phyloP scores from a whole-genome alignment of 2,113 vertebrate genomes.

The Saccopteryx leptura region DNA sequence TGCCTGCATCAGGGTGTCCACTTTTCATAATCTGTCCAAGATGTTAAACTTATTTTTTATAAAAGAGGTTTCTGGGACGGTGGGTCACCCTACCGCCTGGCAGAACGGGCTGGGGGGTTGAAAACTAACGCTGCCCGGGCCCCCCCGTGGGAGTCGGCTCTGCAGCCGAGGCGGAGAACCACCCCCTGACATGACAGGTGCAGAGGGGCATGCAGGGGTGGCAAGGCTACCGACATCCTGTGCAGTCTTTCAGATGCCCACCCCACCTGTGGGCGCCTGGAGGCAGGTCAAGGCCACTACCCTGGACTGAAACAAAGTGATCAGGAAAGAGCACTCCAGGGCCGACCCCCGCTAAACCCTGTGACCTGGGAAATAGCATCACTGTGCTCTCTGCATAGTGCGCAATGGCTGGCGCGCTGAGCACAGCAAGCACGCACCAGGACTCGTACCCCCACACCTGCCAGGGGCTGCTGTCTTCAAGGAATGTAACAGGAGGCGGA shows the following conservation, averaged over 20 bases:
- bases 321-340: neutral
- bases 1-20: neutral
- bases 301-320: neutral
- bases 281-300: neutral
- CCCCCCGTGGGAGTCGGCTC: neutral
- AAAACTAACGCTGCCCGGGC: neutral
- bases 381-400: neutral
- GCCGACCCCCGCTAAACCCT: neutral
- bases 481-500: neutral
- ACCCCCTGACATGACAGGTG: neutral
- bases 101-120: neutral
- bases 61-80: neutral
- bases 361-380: neutral
- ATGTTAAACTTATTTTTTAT: neutral
- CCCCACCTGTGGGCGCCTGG: neutral
- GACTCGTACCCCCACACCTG: neutral
- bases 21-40: neutral
- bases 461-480: neutral
- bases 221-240: too few relatives aligned
- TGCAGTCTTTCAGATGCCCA: too few relatives aligned
- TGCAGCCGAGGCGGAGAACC: neutral
- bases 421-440: rapidly evolving
- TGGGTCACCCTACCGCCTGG: too few relatives aligned
- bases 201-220: rapidly evolving
- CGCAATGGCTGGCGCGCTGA: neutral